A percentile compares a stretch with the other conserved stretches of the same genome.
Conservation (phyloP, 2,888 invertebrate species). For the Leptopilina syphax region DNA sequence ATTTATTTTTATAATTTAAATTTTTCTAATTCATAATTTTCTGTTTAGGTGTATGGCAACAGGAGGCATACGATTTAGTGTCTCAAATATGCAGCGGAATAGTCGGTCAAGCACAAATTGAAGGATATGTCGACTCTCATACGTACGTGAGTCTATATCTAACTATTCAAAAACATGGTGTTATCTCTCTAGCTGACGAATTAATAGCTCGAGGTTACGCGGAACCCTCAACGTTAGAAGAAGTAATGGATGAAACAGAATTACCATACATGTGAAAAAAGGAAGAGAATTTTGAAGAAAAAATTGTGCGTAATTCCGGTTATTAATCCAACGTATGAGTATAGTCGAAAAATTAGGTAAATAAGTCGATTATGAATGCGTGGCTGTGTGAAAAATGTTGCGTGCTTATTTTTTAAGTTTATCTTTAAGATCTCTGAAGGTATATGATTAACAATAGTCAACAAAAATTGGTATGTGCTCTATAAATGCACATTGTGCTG, state of each 20-base stretch:
- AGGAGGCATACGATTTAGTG: slow-evolving; percentile 87
- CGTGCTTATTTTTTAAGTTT: slow-evolving; percentile 17
- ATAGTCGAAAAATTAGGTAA: slow-evolving; percentile 34
- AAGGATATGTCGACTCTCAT: slow-evolving; percentile 88
- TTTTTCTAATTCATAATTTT: neutral
- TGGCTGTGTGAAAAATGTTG: slow-evolving; percentile 49
- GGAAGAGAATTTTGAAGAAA: slow-evolving; percentile 38
- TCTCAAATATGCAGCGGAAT: slow-evolving; percentile 89
- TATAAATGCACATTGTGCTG: slow-evolving; percentile 24
- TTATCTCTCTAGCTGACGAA: slow-evolving; percentile 91
- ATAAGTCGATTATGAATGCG: slow-evolving; percentile 38
- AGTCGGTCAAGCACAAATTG: slow-evolving; percentile 92
- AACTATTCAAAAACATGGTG: slow-evolving; percentile 86
- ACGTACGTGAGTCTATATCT: slow-evolving; percentile 89
- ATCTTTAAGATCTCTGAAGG: slow-evolving; percentile 33
- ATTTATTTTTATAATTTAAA: neutral
- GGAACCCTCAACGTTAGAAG: slow-evolving; percentile 81
- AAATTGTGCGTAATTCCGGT: slow-evolving; percentile 36
- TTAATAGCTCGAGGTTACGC: slow-evolving; percentile 90
- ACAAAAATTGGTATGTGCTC: slow-evolving; percentile 8
- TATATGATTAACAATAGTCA: slow-evolving; percentile 23
- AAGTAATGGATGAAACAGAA: slow-evolving; percentile 58
- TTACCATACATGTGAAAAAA: slow-evolving; percentile 42
- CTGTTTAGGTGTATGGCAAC: slow-evolving; percentile 81
- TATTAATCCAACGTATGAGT: slow-evolving; percentile 40